Evolutionary conservation across 2,797 vertebrate genomes (phyloP).

Genomic region (Tapirus indicus): DNA sequence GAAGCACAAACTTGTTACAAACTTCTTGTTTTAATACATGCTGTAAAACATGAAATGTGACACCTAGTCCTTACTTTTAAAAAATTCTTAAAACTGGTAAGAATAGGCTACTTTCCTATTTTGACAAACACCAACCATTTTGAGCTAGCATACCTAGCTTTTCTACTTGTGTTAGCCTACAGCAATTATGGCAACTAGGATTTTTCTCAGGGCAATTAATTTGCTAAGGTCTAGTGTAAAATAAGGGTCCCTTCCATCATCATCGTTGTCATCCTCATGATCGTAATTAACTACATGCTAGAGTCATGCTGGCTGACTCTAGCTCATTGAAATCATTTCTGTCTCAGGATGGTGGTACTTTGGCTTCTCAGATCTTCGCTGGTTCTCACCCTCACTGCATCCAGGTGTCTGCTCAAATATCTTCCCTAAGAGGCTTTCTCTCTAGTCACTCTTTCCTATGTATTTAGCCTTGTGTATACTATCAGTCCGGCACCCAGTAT

Average conservation of each 20-base stretch:
- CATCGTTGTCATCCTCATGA: not conserved
- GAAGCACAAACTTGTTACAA: not conserved
- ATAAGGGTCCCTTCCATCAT: not conserved
- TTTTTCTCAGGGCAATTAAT: not conserved
- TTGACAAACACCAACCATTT: not conserved
- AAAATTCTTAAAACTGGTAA: conserved; percentile 6
- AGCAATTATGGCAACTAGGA: not conserved
- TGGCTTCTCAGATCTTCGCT: not conserved
- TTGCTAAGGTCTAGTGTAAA: conserved; percentile 27
- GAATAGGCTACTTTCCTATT: not conserved
- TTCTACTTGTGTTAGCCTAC: not conserved
- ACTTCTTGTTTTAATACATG: not conserved
- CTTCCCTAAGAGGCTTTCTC: not conserved
- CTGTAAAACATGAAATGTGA: not conserved
- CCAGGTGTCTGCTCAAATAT: not conserved
- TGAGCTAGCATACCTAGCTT: not conserved
- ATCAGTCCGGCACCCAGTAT: not conserved
- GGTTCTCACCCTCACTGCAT: not conserved
- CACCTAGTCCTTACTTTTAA: not conserved
- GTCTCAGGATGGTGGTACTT: not conserved
- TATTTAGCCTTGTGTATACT: not conserved
- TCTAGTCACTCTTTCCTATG: not conserved
- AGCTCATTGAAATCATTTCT: not conserved
- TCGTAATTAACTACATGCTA: not conserved
- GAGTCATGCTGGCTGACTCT: not conserved